Evolutionary conservation across 2,888 invertebrate genomes (phyloP), one percentile per base, ranked within the genome.

Genomic region (Aphrophora alni): DNA sequence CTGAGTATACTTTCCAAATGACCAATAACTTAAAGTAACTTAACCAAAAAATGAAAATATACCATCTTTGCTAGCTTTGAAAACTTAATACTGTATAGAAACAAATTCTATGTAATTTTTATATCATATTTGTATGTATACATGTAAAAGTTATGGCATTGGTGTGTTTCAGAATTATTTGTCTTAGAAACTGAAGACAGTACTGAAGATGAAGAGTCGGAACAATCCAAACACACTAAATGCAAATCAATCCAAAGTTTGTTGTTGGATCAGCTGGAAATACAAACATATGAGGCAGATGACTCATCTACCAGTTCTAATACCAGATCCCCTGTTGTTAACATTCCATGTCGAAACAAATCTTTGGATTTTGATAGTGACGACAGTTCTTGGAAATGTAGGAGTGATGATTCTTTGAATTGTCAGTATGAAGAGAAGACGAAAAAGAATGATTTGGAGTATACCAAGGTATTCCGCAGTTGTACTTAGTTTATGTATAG

Each of bases 111-210:
- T n/a, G n/a, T n/a, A n/a, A n/a, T n/a, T n/a, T n/a, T n/a, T n/a
- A n/a, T n/a, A n/a, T n/a, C n/a, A n/a, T n/a, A n/a, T n/a, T n/a
- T n/a, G n/a, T n/a, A n/a, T n/a, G n/a, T n/a, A n/a, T n/a, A n/a
- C n/a, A n/a, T n/a, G n/a, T n/a, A n/a, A n/a, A n/a, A n/a, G n/a
- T n/a, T n/a, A n/a, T n/a, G n/a, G n/a, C n/a, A n/a, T n/a, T n/a
- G n/a, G n/a, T n/a, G n/a, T n/a, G 26, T 26, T 51, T 87, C 88
- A 84, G 92, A 92, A 83, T 92, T 95, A 68, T 95, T 93, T 85
- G 92, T 92, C 82, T 94, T 95, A 87, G 96, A 96, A 85, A 91
- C 91, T 38, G 94, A 94, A 82, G 89, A 92, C 17, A 86, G 85
- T 82, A 79, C 77, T 21, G 77, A 79, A 14, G 83, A 83, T 38